Conservation (phyloP, 2,113 vertebrate genomes). For the Leucoraja erinaceus region DNA sequence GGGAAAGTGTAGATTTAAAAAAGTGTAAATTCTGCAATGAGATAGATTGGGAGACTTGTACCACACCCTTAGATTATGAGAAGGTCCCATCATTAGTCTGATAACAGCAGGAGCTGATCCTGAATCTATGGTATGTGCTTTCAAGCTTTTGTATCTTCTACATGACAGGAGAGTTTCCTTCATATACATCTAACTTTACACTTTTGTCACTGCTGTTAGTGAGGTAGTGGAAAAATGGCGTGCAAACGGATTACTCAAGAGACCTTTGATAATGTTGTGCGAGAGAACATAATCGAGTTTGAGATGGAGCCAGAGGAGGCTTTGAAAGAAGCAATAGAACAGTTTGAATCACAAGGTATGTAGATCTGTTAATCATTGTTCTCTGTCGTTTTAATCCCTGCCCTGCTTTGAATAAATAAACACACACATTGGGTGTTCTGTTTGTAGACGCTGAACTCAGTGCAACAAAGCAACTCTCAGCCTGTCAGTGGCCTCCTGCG, state of each 20-base stretch:
- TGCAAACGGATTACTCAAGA: conserved; percentile 78
- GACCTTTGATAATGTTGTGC: conserved; percentile 80
- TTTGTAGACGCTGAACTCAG: too few species aligned
- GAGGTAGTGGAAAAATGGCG: conserved; percentile 58
- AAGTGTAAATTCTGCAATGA: too few species aligned
- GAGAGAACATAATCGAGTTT: conserved; percentile 82
- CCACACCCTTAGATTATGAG: too few species aligned
- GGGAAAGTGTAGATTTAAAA: too few species aligned
- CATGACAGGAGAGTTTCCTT: not conserved
- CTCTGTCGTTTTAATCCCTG: not conserved
- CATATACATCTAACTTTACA: not conserved
- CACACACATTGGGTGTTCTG: too few species aligned
- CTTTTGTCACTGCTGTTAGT: not conserved
- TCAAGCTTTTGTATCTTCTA: too few species aligned
- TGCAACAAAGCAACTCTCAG: accelerated
- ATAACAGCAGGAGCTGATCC: too few species aligned
- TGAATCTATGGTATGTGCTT: too few species aligned
- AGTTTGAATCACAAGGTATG: conserved; percentile 88
- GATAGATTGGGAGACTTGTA: too few species aligned
- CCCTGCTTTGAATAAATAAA: too few species aligned
- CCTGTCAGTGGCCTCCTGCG: too few species aligned
- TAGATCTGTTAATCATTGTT: not conserved
- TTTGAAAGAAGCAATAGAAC: conserved; percentile 73
- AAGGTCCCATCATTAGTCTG: too few species aligned
- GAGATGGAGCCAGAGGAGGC: conserved; percentile 81